Conservation (phyloP, 2,797 vertebrate genomes). For the Pangasius sanitwongsei region DNA sequence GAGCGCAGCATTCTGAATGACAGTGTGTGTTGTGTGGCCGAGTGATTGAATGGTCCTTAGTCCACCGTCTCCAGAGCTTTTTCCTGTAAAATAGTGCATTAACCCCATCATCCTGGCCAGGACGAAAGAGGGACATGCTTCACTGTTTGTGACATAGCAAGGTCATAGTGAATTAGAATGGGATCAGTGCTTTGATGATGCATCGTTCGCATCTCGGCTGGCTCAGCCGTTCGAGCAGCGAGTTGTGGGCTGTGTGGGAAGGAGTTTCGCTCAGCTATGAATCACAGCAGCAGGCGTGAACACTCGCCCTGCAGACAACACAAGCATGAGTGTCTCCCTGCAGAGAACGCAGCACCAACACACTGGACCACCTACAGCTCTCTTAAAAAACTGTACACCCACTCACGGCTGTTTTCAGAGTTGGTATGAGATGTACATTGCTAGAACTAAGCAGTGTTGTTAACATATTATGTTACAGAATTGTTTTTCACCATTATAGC, state of each 20-base stretch:
- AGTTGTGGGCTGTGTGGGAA: conserved; percentile 56
- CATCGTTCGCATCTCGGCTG: conserved; percentile 42
- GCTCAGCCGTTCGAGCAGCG: conserved; percentile 51
- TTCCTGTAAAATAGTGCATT: conserved; percentile 39
- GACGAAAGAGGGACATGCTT: conserved; percentile 11
- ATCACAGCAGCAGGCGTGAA: conserved; percentile 58
- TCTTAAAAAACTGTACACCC: conserved; percentile 43
- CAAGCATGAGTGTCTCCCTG: conserved; percentile 47
- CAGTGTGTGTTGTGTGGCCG: conserved; percentile 35
- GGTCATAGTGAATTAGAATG: conserved; percentile 47
- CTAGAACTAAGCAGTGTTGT: conserved; percentile 2
- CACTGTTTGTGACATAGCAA: conserved; percentile 40
- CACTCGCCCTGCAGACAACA: conserved; percentile 43
- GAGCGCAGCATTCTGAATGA: conserved; percentile 46
- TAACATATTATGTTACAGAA: conserved; percentile 18
- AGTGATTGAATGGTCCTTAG: conserved; percentile 24
- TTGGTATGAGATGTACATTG: conserved; percentile 25
- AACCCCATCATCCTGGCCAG: conserved; percentile 39
- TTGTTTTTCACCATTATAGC: not conserved
- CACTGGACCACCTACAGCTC: conserved; percentile 49
- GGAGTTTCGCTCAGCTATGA: conserved; percentile 55
- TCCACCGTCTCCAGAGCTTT: conserved; percentile 32
- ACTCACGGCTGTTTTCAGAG: conserved; percentile 47
- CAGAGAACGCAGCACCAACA: conserved; percentile 47
- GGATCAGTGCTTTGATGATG: conserved; percentile 37